Evolutionary conservation across 2,797 vertebrate species (phyloP).

Genomic region (Molossus alvarezi): DNA sequence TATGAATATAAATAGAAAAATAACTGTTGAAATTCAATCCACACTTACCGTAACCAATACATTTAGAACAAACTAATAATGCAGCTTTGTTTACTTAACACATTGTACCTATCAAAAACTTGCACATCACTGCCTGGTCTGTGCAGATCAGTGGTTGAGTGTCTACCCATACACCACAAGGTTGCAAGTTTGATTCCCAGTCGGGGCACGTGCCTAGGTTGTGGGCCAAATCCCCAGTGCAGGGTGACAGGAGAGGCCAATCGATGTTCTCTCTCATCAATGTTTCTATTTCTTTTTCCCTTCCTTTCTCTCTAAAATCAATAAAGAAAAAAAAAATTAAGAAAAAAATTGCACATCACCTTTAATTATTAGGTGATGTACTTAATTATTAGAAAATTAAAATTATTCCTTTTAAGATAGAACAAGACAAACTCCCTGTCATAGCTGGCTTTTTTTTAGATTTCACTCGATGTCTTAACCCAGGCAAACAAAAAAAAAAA

Average conservation of each 20-base stretch:
- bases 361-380: background rate
- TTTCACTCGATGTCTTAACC: background rate
- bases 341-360: background rate
- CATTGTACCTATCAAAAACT: background rate
- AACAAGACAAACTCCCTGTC: background rate
- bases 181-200: no score
- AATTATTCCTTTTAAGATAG: background rate
- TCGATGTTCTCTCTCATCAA: no score
- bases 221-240: no score
- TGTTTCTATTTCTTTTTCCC: no score
- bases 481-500: background rate
- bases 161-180: no score
- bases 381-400: background rate
- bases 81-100: background rate
- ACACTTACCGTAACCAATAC: background rate
- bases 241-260: no score
- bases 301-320: no score
- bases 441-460: background rate
- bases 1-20: background rate
- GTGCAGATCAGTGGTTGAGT: no score
- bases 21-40: background rate
- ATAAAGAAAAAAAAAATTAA: no score
- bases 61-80: background rate
- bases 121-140: no score
- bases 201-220: no score